phyloP scores from a whole-genome alignment of 2,888 invertebrate species.

The Endomychus coccineus region DNA sequence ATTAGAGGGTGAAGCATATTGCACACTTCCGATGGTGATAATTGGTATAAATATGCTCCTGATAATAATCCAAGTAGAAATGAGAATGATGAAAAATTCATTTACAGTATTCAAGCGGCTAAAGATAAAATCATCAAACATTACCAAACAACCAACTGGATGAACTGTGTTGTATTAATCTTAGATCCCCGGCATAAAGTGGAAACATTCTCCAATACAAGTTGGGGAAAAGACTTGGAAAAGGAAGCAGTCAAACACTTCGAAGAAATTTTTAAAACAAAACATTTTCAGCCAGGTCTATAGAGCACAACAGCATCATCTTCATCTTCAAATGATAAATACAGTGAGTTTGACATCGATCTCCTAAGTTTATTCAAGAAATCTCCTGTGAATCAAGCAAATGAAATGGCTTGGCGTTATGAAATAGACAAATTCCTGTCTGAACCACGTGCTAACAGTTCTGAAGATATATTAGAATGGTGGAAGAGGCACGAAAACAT shows the following conservation, averaged over 20 bases:
- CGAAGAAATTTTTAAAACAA: too few relatives aligned
- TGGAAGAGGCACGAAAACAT: conserved; percentile 16
- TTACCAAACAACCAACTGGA: conserved; percentile 16
- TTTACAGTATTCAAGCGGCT: too few relatives aligned
- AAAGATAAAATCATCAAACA: conserved; percentile 15
- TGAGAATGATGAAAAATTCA: conserved; percentile 9
- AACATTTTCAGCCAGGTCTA: too few relatives aligned
- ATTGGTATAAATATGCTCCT: too few relatives aligned
- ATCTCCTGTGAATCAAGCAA: conserved; percentile 1
- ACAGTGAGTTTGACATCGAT: conserved; percentile 5
- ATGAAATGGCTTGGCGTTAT: conserved; percentile 18
- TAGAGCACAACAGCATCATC: too few relatives aligned
- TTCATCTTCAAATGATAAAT: too few relatives aligned
- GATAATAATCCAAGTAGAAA: conserved; percentile 10
- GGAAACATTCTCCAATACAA: conserved; percentile 18
- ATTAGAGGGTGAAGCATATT: too few relatives aligned
- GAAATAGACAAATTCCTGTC: conserved; percentile 20
- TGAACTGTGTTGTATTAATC: conserved; percentile 19
- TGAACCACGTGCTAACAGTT: conserved; percentile 16
- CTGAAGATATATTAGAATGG: conserved; percentile 19
- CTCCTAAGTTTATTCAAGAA: conserved; percentile 9
- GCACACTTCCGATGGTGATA: too few relatives aligned
- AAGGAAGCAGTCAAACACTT: too few relatives aligned
- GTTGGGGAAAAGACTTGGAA: conserved; percentile 20
- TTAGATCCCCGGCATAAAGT: conserved; percentile 23